phyloP scores from a whole-genome alignment of 2,888 invertebrate species.

The Drosophila atripex region DNA sequence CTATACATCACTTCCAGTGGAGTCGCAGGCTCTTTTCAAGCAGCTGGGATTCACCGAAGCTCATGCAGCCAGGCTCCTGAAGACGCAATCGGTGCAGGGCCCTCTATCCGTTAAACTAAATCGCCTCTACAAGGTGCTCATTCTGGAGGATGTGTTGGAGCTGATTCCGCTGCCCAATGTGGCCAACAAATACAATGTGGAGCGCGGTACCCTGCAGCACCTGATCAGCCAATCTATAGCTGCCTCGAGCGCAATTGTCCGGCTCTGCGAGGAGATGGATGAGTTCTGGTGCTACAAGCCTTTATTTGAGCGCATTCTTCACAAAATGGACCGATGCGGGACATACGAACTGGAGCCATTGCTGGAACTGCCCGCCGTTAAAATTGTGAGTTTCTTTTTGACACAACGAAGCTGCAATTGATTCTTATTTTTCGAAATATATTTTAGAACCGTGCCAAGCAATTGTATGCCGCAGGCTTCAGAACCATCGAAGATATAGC shows the following conservation, averaged over 20 bases:
- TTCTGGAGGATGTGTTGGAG: constrained; percentile 91
- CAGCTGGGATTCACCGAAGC: constrained; percentile 91
- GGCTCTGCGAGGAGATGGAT: constrained; percentile 91
- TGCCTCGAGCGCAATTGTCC: constrained; percentile 90
- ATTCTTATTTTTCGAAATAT: neutral
- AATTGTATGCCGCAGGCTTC: constrained; percentile 93
- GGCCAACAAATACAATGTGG: constrained; percentile 88
- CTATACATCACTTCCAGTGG: constrained; percentile 87
- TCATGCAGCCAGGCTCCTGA: constrained; percentile 88
- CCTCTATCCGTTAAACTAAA: constrained; percentile 84
- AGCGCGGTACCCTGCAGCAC: constrained; percentile 92
- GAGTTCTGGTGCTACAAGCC: constrained; percentile 93
- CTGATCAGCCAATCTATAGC: constrained; percentile 89
- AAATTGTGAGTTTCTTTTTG: constrained; percentile 86
- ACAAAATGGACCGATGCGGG: constrained; percentile 92
- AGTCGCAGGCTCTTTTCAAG: constrained; percentile 89
- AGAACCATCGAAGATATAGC: constrained; percentile 91
- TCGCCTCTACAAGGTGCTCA: constrained; percentile 93
- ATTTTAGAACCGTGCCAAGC: constrained; percentile 90
- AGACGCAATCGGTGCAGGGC: constrained; percentile 87
- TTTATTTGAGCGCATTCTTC: constrained; percentile 89
- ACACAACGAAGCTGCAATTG: neutral
- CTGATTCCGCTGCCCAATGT: constrained; percentile 88
- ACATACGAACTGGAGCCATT: constrained; percentile 91
- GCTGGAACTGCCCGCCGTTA: constrained; percentile 95